Base-by-base conservation (phyloP, 1,140 invertebrate genomes). In the Araneus ventricosus region DNA sequence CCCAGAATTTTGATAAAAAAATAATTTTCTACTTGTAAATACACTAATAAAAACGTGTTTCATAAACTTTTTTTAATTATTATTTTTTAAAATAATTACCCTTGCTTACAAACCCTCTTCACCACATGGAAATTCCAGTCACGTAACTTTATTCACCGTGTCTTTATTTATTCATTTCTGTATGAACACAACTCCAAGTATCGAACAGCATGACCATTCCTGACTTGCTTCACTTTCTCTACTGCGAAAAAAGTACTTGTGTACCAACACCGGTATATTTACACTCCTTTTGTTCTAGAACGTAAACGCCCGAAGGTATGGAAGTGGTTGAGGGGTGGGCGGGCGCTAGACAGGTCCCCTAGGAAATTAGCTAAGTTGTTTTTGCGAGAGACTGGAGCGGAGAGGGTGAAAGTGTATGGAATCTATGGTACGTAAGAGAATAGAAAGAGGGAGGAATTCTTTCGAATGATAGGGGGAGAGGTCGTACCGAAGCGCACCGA, bases 361-460 rank as follows among this genome's bases (percentile, higher is more conserved):
- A 92, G 90, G 90, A 92, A 92, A 92, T 92, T 92, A 92, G 90
- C 90, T 92, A 86, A 92, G 90, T 92, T 92, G 80, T 92, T 92
- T 90, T 90, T 90, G 89, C 20, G 79, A 41, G 27, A 34, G 39
- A 41, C 4, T n/a, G 10, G 34, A 57, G 30, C 5, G n/a, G 52
- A 41, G 57, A 61, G 63, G 41, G 41, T 27, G n/a, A n/a, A 84
- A 20, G 22, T 41, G 80, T 57, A 70, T 88, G 59, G 52, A 88
- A 88, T 88, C 61, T 88, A 88, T 88, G 86, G 86, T 88, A 70
- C 86, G 63, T 88, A 88, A 88, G 87, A 89, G 63, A 79, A 89
- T 75, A 79, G 27, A 79, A 79, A 39, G n/a, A 30, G 37, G n/a
- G 61, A 10, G 34, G 45, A 52, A 84, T 84, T 84, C 45, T 45